Base-by-base conservation (phyloP, 2,888 invertebrate genomes). In the Andricus curvator region DNA sequence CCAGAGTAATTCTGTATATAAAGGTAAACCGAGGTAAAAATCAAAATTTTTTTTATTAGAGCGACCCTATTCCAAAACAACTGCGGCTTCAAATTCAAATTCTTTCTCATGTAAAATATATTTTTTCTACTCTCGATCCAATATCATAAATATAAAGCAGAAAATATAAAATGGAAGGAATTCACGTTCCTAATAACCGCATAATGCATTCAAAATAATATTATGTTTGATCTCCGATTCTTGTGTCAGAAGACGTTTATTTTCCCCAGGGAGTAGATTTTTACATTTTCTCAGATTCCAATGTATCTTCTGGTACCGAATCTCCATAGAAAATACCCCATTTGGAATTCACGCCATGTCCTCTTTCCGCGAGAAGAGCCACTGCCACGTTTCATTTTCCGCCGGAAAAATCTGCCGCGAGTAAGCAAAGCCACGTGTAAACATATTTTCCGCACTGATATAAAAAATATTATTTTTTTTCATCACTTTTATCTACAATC, bases 311-410 rank as follows among this genome's bases (percentile, higher is more conserved):
- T 1, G 51, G 8, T 33, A 33, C 67, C 37, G n/a, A 67, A 67
- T 67, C 41, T 67, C 37, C 13, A 67, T 67, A 67, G 51, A 74
- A 74, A 74, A 74, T 74, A 51, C n/a, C 56, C 51, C n/a, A 74
- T 74, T 56, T 74, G 48, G n/a, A 9, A 74, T 74, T 74, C 70
- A 74, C 13, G 51, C 29, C 70, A 74, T 74, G 70, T 33, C n/a
- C 56, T 70, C 11, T 3, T 56, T 74, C 20, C 11, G 51, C 33
- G 29, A 74, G 29, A 33, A 5, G 70, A 56, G 56, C 25, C 41
- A 67, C 67, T 15, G 65, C 17, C 70, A 74, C 51, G 51, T 74
- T 74, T 74, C 51, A 74, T 20, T 56, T 56, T 56, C 51, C 70
- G 13, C 48, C 5, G 70, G 70, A 70, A 29, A 70, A 70, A 70